These are phyloP conservation scores for Caranx melampygus DNA, from an alignment of 2,113 vertebrate species.

Conservation along the genomic window DNA sequence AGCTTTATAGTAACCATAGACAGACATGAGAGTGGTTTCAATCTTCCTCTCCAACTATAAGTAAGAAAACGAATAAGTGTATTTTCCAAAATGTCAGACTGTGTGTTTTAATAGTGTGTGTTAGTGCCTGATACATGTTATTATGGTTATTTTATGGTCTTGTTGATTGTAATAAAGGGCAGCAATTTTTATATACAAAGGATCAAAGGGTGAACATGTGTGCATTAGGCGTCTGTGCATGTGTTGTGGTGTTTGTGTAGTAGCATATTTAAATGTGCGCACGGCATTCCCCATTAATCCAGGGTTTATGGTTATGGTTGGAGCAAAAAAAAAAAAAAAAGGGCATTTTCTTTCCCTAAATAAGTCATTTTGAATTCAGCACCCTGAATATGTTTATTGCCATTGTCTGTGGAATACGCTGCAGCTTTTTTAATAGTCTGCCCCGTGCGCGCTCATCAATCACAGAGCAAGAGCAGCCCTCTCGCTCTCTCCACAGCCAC, in stretches of 20 bases:
- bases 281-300: conserved; percentile 71
- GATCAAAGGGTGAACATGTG: conserved; percentile 19
- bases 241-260: conserved; percentile 39
- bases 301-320: conserved; percentile 74
- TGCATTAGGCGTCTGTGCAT: background rate
- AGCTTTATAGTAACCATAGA: conserved; percentile 1
- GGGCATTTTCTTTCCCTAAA: conserved; percentile 77
- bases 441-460: conserved; percentile 90
- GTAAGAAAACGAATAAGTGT: background rate
- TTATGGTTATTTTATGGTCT: background rate
- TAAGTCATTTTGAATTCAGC: conserved; percentile 81
- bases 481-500: conserved; percentile 88
- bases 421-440: conserved; percentile 84
- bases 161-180: conserved; percentile 31
- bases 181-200: conserved; percentile 13
- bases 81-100: conserved; percentile 1
- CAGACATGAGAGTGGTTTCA: background rate
- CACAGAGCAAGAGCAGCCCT: conserved; percentile 86
- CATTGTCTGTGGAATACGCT: conserved; percentile 86
- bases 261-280: conserved; percentile 63
- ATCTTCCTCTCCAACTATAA: background rate
- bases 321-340: conserved; percentile 47
- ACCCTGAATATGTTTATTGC: conserved; percentile 87
- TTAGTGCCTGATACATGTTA: conserved; percentile 1
- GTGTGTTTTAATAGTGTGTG: background rate